Conservation (phyloP, 2,113 vertebrate species). For the Gallinago paraguaiae region DNA sequence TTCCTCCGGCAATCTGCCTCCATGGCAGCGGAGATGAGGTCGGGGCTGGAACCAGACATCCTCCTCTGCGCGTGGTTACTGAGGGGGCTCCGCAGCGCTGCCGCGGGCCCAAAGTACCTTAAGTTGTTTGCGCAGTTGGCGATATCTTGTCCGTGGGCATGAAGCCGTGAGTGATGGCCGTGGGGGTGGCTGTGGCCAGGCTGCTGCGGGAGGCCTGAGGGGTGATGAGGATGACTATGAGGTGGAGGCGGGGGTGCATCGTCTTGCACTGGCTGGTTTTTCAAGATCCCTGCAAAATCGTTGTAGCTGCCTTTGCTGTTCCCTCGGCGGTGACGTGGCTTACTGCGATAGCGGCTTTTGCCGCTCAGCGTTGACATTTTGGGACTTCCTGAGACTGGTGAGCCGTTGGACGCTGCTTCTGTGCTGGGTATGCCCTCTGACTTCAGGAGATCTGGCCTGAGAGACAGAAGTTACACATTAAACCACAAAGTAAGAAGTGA, state of each 20-base stretch:
- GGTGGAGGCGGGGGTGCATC: slow-evolving; percentile 71
- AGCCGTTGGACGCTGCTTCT: slow-evolving; percentile 83
- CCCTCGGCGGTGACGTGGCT: slow-evolving; percentile 92
- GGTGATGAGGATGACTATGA: background rate
- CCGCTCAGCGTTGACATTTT: slow-evolving; percentile 87
- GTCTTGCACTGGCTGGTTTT: slow-evolving; percentile 69
- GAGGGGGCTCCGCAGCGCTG: slow-evolving; percentile 92
- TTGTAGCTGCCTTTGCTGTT: slow-evolving; percentile 95
- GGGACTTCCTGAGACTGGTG: slow-evolving; percentile 90
- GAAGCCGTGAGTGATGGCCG: slow-evolving; percentile 74
- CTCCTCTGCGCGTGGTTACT: slow-evolving; percentile 90
- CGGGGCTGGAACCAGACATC: slow-evolving; percentile 88
- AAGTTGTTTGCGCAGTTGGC: slow-evolving; percentile 93
- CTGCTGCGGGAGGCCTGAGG: slow-evolving; percentile 57
- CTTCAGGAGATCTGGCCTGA: slow-evolving; percentile 90
- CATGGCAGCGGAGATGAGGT: slow-evolving; percentile 89
- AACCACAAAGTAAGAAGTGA: background rate
- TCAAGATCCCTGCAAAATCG: slow-evolving; percentile 87
- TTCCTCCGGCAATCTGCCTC: slow-evolving; percentile 82
- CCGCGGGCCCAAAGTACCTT: slow-evolving; percentile 94
- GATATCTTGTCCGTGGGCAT: slow-evolving; percentile 84
- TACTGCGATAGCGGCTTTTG: slow-evolving; percentile 92
- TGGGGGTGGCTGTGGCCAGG: slow-evolving; percentile 43
- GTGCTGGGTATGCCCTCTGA: slow-evolving; percentile 90
- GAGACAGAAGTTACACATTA: background rate